Conservation (phyloP, 2,888 invertebrate genomes). For the Aquatica leii region DNA sequence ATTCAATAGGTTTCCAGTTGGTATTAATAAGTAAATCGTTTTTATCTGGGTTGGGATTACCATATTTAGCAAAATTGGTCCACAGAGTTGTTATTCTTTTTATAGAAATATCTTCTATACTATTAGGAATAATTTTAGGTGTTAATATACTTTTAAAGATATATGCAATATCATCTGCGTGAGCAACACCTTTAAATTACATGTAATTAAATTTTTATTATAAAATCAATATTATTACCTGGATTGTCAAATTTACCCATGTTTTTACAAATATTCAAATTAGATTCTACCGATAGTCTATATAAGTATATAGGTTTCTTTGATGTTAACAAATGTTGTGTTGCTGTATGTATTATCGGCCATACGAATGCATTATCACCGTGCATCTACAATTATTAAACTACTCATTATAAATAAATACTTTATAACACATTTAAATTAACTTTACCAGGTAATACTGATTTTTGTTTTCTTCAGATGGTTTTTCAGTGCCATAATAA, state of each 20-base stretch:
- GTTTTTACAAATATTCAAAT: conserved; percentile 40
- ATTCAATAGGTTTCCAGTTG: conserved; percentile 47
- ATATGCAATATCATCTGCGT: conserved; percentile 50
- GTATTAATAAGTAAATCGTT: conserved; percentile 26
- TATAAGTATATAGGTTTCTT: conserved; percentile 45
- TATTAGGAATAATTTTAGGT: conserved; percentile 34
- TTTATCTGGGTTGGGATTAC: conserved; percentile 42
- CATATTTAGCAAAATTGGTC: conserved; percentile 50
- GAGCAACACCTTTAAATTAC: conserved; percentile 44
- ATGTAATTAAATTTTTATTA: no score
- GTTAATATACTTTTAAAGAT: conserved; percentile 44
- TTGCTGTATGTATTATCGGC: conserved; percentile 40
- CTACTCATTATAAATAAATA: not conserved
- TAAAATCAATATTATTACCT: no score
- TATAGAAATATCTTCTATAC: conserved; percentile 41
- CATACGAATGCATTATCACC: conserved; percentile 43
- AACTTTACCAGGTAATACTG: conserved; percentile 53
- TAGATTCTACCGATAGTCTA: conserved; percentile 41
- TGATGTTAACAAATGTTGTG: conserved; percentile 30
- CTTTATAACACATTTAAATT: not conserved
- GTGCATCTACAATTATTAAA: conserved; percentile 33
- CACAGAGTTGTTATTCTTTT: conserved; percentile 46
- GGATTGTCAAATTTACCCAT: conserved; percentile 23
- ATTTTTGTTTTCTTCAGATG: conserved; percentile 41
- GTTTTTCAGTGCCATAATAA: conserved; percentile 49